Conservation (phyloP, 1,140 invertebrate genomes). For the Vollenhovia emeryi region DNA sequence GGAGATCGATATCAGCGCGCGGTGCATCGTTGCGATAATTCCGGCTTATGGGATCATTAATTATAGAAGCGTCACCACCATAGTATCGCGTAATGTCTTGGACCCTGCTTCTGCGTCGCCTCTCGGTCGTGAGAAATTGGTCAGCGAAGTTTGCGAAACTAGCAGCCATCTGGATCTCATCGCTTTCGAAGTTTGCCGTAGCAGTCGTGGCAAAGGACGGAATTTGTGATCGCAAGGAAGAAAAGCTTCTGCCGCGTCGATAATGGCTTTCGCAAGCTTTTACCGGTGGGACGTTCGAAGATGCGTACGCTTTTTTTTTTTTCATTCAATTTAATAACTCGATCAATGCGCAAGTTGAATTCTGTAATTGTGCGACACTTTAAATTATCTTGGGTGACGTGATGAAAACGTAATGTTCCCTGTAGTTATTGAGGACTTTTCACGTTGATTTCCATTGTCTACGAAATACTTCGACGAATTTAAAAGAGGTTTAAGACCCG, state of each 20-base stretch:
- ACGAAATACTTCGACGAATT: neutral
- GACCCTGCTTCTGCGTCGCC: slow-evolving; percentile 1
- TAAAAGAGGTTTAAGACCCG: neutral
- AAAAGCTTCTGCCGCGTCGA: slow-evolving; percentile 24
- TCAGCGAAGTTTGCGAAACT: slow-evolving; percentile 49
- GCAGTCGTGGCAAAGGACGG: neutral
- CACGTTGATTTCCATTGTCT: neutral
- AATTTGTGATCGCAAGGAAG: slow-evolving; percentile 51
- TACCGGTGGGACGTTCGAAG: slow-evolving; percentile 4
- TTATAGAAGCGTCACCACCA: slow-evolving; percentile 52
- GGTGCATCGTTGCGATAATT: slow-evolving; percentile 50
- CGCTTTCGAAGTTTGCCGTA: slow-evolving; percentile 37
- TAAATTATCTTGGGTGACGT: neutral
- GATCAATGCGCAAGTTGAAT: neutral
- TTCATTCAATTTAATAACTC: slow-evolving; percentile 2
- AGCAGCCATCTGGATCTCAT: slow-evolving; percentile 40
- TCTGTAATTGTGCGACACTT: neutral
- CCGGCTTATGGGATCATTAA: slow-evolving; percentile 56
- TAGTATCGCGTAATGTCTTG: slow-evolving; percentile 41
- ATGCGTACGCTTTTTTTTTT: neutral
- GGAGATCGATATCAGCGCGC: slow-evolving; percentile 40
- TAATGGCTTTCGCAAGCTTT: slow-evolving; percentile 40
- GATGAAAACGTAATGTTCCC: neutral
- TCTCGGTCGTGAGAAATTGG: slow-evolving; percentile 40
- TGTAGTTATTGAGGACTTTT: neutral